These are phyloP conservation scores for Philonicus albiceps DNA, from an alignment of 2,888 invertebrate species.

Conservation along the genomic window DNA sequence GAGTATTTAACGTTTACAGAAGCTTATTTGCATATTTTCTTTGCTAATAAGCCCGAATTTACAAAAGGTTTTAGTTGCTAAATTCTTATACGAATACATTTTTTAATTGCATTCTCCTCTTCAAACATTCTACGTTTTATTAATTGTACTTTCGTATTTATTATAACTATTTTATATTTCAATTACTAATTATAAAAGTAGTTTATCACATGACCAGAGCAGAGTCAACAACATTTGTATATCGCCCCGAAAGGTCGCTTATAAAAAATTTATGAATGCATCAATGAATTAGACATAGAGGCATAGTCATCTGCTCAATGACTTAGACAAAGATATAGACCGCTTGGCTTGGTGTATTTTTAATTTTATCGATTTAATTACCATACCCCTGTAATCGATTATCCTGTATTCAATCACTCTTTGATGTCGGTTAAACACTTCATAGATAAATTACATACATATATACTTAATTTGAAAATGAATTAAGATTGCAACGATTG, in stretches of 20 bases:
- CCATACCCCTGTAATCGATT: neutral
- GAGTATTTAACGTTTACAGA: neutral
- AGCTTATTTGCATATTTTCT: neutral
- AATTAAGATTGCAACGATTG: neutral
- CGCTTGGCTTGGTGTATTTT: neutral
- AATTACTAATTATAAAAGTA: neutral
- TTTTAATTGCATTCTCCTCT: neutral
- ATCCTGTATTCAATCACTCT: neutral
- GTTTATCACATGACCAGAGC: too few species aligned
- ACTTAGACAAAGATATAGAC: neutral
- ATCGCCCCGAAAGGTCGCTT: too few species aligned
- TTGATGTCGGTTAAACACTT: neutral
- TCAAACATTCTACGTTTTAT: neutral
- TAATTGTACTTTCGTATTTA: neutral
- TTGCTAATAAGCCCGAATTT: neutral
- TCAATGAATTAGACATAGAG: too few species aligned
- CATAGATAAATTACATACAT: neutral
- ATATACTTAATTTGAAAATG: neutral
- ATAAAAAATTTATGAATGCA: too few species aligned
- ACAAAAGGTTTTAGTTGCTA: neutral
- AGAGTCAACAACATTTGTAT: too few species aligned
- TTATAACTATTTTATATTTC: neutral
- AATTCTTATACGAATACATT: neutral
- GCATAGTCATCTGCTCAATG: too few species aligned
- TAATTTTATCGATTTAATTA: neutral